phyloP scores from a whole-genome alignment of 2,888 invertebrate genomes.

The Drosophila neonasuta region DNA sequence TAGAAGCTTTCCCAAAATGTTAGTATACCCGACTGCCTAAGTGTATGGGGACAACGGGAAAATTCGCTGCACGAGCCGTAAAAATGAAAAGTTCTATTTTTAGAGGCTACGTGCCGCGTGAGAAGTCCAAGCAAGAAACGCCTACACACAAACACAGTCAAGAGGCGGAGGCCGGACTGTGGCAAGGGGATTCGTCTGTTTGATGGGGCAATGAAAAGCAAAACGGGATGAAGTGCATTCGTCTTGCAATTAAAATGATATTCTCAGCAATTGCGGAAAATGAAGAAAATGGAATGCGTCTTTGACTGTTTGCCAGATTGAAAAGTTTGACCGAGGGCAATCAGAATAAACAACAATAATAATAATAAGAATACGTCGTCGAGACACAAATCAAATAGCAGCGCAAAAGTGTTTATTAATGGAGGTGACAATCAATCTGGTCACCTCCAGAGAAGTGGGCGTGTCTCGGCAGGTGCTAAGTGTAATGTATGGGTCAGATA shows the following conservation, averaged over 20 bases:
- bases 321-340: not conserved
- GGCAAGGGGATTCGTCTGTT: not conserved
- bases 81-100: conserved; percentile 53
- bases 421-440: conserved; percentile 10
- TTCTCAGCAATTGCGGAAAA: conserved; percentile 54
- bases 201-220: not conserved
- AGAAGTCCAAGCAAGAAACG: conserved; percentile 40
- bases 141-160: conserved; percentile 36
- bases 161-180: not conserved
- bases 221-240: conserved; percentile 2
- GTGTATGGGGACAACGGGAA: conserved; percentile 32
- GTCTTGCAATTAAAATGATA: conserved; percentile 56
- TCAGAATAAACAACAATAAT: not conserved
- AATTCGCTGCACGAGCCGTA: conserved; percentile 44
- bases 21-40: conserved; percentile 2
- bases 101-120: conserved; percentile 48
- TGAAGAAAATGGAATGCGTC: conserved; percentile 43
- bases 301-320: conserved; percentile 66
- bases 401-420: conserved; percentile 24
- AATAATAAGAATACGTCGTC: conserved; percentile 3
- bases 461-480: conserved; percentile 24
- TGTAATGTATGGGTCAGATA: conserved; percentile 19
- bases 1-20: not conserved
- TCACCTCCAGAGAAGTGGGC: conserved; percentile 19
- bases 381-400: conserved; percentile 27